Conservation (phyloP, 2,888 invertebrate genomes). For the Erebia ligea region DNA sequence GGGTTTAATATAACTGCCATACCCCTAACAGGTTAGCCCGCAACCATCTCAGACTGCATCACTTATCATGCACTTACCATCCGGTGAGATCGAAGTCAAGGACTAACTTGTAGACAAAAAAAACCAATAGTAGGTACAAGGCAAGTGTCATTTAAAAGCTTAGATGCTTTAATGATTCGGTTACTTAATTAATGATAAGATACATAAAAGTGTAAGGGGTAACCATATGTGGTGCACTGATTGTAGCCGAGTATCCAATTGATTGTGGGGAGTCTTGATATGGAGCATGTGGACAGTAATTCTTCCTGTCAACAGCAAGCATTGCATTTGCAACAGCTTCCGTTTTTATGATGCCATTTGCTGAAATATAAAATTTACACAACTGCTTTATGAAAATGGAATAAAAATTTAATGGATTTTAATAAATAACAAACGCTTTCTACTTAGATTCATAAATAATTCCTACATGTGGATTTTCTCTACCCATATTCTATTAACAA, state of each 20-base stretch:
- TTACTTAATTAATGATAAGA: neutral
- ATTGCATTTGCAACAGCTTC: slow-evolving; percentile 91
- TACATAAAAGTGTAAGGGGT: neutral
- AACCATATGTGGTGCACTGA: slow-evolving; percentile 98
- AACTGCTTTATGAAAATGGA: neutral
- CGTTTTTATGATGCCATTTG: slow-evolving; percentile 90
- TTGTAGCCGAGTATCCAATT: slow-evolving; percentile 97
- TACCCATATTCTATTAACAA: too few relatives aligned
- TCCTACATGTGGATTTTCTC: too few relatives aligned
- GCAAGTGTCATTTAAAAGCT: too few relatives aligned
- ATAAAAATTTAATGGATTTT: neutral
- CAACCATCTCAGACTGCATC: too few relatives aligned
- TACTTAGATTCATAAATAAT: too few relatives aligned
- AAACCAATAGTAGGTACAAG: too few relatives aligned
- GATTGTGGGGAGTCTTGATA: slow-evolving; percentile 96
- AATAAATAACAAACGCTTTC: neutral
- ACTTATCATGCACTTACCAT: too few relatives aligned
- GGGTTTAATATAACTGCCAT: too few relatives aligned
- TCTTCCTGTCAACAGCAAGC: slow-evolving; percentile 91
- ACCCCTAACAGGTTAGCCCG: too few relatives aligned
- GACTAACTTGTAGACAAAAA: too few relatives aligned
- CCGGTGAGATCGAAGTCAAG: too few relatives aligned
- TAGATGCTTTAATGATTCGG: too few relatives aligned
- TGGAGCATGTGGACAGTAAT: slow-evolving; percentile 90
- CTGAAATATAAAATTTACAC: slow-evolving; percentile 74